Evolutionary conservation across 2,113 vertebrate species (phyloP).

Genomic region (Chloroceryle aenea): DNA sequence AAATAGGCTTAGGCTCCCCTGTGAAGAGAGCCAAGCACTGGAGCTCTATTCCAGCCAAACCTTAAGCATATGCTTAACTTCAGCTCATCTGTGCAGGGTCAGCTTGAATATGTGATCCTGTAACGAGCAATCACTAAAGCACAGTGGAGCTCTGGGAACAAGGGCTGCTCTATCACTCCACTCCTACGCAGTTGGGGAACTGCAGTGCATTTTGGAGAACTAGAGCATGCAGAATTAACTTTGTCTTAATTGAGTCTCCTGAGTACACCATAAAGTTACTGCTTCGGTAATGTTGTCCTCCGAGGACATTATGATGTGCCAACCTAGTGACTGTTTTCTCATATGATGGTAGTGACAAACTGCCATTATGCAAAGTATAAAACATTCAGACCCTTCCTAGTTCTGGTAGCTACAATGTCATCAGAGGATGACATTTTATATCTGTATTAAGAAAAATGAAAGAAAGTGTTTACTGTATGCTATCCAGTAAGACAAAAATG

Average conservation of each 20-base stretch:
- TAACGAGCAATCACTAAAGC: not conserved
- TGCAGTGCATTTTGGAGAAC: constrained; percentile 1
- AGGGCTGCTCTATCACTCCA: not conserved
- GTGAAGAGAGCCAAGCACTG: not conserved
- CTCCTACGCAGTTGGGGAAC: not conserved
- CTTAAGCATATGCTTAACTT: not conserved
- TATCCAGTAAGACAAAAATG: not conserved
- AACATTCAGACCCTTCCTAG: not conserved
- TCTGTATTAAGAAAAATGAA: not conserved
- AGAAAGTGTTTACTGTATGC: not conserved
- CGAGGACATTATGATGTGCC: not conserved
- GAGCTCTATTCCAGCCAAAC: not conserved
- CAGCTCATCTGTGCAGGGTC: not conserved
- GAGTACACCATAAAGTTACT: not conserved
- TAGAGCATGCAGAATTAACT: constrained; percentile 30
- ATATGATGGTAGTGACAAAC: not conserved
- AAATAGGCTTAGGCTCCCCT: not conserved
- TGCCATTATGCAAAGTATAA: not conserved
- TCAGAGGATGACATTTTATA: not conserved
- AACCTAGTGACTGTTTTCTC: not conserved
- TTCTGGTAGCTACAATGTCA: not conserved
- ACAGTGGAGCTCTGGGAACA: not conserved
- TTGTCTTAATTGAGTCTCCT: not conserved
- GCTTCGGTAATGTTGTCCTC: not conserved
- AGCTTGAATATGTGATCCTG: not conserved